Evolutionary conservation across 2,888 invertebrate genomes (phyloP), one percentile per base, ranked within the genome.

Genomic region (Philhelius pedissequus): DNA sequence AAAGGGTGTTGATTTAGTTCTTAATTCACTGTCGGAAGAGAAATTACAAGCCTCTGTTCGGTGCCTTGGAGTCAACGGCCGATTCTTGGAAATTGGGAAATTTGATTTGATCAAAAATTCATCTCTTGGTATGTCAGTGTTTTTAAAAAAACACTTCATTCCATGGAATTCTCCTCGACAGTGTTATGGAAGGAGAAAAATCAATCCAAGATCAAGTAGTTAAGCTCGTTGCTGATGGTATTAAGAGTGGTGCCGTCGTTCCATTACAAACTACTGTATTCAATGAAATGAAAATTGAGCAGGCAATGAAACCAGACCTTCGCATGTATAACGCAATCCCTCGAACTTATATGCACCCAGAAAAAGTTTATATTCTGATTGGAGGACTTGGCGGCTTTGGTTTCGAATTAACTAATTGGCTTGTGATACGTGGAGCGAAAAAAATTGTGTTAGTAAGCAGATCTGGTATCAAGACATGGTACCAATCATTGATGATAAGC

Each of bases 71-170:
- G 93, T 94, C 86, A 97, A 98, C 90, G 99, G 99, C 18, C 94
- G 98, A 82, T 99, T 99, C 93, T 93, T 99, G 86, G 99, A 99
- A 93, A 99, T 99, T 89, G 99, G 99, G 89, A 99, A 99, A 92
- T 97, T 96, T 87, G 99, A 99, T 92, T 93, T 99, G 86, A 97
- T 97, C 86, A 97, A 97, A 90, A 97, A 99, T 80, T 89, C 91
- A 43, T 89, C 90, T 32, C 56, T 93, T 93, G 98, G 98, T 68
- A 99, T 99, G 99, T 94, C 97, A 0, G 91, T 99, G 22, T 98
- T 99, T 93, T 92, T 99, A 88, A 98, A 97, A n/a, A 91, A 99
- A 99, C 91, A 96, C 97, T 13, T 95, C 97, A 15, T 98, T 99
- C 95, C 99, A 99, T 92, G 99, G 99, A 87, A 98, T 99, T 89